Base-by-base conservation (phyloP, 2,888 invertebrate genomes). In the Lutraria lutraria region DNA sequence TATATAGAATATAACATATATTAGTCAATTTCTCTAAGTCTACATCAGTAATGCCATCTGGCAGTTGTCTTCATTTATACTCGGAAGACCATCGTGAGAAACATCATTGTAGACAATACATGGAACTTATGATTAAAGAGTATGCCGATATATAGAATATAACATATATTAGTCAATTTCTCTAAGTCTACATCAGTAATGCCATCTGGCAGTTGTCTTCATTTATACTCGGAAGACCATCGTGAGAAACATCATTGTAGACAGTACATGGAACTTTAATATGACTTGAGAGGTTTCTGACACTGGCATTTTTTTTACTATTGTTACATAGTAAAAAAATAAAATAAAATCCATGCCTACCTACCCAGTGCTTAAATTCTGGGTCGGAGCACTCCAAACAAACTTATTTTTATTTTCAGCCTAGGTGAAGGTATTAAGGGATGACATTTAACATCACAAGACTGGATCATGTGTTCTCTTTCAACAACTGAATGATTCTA, bases 61-160 rank as follows among this genome's bases (percentile, higher is more conserved):
- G 88, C 88, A 81, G 60, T 68, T 85, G 85, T 85, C 88, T 88
- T 81, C 88, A 88, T 16, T 43, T 13, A 16, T 34, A 10, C 21
- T 88, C 88, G 85, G 88, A 88, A 88, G 88, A 88, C 88, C 88
- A 88, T 88, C 88, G 88, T 88, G 88, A 88, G 25, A 85, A 85
- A 85, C 88, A 88, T 88, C 84, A 85, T 85, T 81, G 81, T 72
- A 85, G 79, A 87, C 72, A 56, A 19, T n/a, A n/a, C 25, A 25
- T 31, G 2, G 16, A 0, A 63, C n/a, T 4, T n/a, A 63, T 63
- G 21, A 56, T 56, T 15, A 56, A 56, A 56, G 56, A 56, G 43
- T 2, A 43, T 56, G 56, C 21, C 12, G 12, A 15, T 56, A 56
- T 56, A 13, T 3, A 3, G 12, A 6, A 3, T 19, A 56, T 19